A percentile compares a stretch with the other conserved stretches of the same genome.
Evolutionary conservation across 2,888 invertebrate genomes (phyloP).

Genomic region (Buathra laborator): DNA sequence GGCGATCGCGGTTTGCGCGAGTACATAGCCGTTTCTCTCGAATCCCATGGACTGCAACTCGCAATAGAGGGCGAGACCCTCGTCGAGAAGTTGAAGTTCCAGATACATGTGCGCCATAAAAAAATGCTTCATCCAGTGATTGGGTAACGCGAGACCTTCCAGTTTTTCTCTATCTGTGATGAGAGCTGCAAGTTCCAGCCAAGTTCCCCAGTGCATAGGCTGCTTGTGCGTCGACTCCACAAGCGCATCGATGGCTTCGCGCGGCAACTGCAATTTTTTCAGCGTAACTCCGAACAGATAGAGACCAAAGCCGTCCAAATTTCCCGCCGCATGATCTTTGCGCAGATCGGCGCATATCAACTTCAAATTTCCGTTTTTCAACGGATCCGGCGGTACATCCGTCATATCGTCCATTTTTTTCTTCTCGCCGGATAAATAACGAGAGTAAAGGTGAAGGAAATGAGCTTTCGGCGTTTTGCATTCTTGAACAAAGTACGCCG

Average conservation of each 20-base stretch:
- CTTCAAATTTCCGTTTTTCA: slow-evolving; percentile 86
- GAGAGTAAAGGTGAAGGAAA: slow-evolving; percentile 94
- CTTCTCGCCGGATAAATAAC: slow-evolving; percentile 96
- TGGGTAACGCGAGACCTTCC: slow-evolving; percentile 89
- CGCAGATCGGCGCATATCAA: slow-evolving; percentile 87
- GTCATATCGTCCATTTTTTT: slow-evolving; percentile 94
- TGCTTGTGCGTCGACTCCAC: slow-evolving; percentile 92
- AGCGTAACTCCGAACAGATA: slow-evolving; percentile 97
- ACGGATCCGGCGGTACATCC: slow-evolving; percentile 88
- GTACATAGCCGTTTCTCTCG: slow-evolving; percentile 94
- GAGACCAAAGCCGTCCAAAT: slow-evolving; percentile 94
- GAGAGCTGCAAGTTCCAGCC: slow-evolving; percentile 95
- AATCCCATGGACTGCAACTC: slow-evolving; percentile 93
- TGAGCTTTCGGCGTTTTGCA: slow-evolving; percentile 90
- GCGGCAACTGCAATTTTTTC: slow-evolving; percentile 93
- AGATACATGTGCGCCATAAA: slow-evolving; percentile 96
- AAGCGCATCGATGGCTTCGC: slow-evolving; percentile 92
- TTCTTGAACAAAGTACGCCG: slow-evolving; percentile 92
- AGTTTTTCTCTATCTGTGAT: slow-evolving; percentile 93
- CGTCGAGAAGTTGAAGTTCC: slow-evolving; percentile 95
- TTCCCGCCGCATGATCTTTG: slow-evolving; percentile 87
- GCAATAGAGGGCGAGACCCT: slow-evolving; percentile 94
- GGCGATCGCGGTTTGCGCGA: slow-evolving; percentile 96
- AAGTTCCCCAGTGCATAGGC: slow-evolving; percentile 97
- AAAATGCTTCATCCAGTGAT: slow-evolving; percentile 98